phyloP scores from a whole-genome alignment of 2,113 vertebrate genomes.

The Tragelaphus imberbis region DNA sequence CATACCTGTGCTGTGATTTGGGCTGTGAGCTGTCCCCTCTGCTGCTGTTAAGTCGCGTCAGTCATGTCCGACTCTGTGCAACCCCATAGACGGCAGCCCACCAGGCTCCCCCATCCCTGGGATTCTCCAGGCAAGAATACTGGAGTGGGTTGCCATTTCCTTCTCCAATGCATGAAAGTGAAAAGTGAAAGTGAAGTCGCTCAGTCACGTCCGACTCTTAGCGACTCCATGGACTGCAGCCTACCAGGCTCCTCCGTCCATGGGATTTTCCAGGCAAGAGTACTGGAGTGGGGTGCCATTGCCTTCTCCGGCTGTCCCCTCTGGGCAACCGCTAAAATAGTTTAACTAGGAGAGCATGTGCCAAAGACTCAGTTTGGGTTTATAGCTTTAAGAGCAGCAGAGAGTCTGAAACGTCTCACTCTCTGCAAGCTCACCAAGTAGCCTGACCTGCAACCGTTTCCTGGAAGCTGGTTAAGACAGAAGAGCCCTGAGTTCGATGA shows the following conservation, averaged over 20 bases:
- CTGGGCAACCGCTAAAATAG: neutral
- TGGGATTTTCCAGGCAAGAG: no score
- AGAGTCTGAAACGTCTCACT: neutral
- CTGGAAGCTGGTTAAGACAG: neutral
- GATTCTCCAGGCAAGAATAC: no score
- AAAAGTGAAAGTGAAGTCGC: no score
- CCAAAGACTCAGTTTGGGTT: neutral
- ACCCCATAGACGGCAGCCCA: no score
- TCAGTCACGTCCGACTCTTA: no score
- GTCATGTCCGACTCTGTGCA: accelerated
- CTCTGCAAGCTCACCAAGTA: neutral
- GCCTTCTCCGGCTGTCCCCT: neutral
- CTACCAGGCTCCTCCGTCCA: no score
- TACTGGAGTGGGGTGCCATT: no score
- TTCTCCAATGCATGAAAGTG: no score
- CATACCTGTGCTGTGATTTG: neutral
- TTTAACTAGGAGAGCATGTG: neutral
- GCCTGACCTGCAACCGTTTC: neutral
- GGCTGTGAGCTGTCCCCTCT: neutral
- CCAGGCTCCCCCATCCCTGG: no score
- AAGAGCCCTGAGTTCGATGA: neutral
- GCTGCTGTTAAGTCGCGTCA: no score
- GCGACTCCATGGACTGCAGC: no score
- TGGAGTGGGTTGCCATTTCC: no score
- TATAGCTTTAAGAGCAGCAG: neutral